Base-by-base conservation (phyloP, 2,797 vertebrate genomes). In the Sebastes aleutianus region DNA sequence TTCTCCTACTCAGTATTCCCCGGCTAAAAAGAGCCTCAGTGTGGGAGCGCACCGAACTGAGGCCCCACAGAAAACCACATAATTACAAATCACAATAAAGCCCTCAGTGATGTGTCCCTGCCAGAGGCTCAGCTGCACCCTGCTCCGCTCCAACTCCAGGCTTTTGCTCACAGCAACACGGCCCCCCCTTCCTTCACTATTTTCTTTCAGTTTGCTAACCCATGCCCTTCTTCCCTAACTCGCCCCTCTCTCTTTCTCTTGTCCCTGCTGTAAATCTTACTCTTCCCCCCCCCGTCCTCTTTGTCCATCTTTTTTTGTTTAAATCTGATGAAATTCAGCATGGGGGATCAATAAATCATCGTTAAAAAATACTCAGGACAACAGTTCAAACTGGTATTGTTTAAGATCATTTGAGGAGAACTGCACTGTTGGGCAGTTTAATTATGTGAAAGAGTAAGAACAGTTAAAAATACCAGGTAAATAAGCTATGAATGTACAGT, bases 1-100 rank as follows among this genome's bases (percentile, higher is more conserved):
- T 92, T 92, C 88, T 92, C 81, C 87, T 90, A 85, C 91, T 93
- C 89, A 86, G 81, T 91, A 88, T 90, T 90, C 89, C 89, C 85
- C 43, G 74, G 90, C 93, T 94, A 94, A 95, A 94, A 93, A 87
- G 92, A 92, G 90, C 87, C 91, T 86, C 88, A 94, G 91, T 94
- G 92, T 94, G 92, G 94, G 92, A 95, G 91, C 86, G 89, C 89
- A 92, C 87, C 82, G 87, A 92, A 89, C 92, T 90, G 92, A 93
- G 93, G 94, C 94, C 93, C 91, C 91, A 91, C 90, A 91, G 91
- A 93, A 93, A 93, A 91, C 91, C 94, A 94, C 94, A 94, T 95
- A 95, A 96, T 96, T 95, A 96, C 95, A 95, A 93, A 95, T 95
- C 93, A 95, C 95, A 96, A 95, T 94, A 95, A 95, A 95, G 93